Percentiles rank a stretch among this genome's conserved stretches.
Conservation (phyloP, 2,797 vertebrate genomes). For the Mionectes olivaceus region DNA sequence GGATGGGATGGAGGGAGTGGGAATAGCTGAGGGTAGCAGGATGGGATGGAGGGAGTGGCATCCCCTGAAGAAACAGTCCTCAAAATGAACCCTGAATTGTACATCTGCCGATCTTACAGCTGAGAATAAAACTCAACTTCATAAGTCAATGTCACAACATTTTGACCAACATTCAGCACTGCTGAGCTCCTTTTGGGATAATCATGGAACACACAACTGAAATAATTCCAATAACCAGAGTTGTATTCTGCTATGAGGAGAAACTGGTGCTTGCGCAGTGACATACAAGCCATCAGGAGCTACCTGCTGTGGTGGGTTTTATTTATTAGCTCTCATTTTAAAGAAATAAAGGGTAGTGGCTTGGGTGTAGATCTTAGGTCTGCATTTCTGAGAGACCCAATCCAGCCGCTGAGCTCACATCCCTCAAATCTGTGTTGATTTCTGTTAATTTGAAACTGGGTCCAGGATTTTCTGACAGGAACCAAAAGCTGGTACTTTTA, state of each 20-base stretch:
- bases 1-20: too few relatives aligned
- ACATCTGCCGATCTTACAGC: fast-evolving
- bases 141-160: fast-evolving
- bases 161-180: too few relatives aligned
- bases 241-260: not conserved
- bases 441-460: not conserved
- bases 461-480: not conserved
- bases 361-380: not conserved
- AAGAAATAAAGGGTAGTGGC: not conserved
- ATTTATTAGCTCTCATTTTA: not conserved
- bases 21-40: too few relatives aligned
- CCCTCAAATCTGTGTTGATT: not conserved
- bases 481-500: not conserved
- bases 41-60: too few relatives aligned
- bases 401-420: not conserved
- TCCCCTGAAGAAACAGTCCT: not conserved
- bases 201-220: fast-evolving
- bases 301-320: fast-evolving
- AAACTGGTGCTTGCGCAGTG: not conserved
- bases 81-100: not conserved
- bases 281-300: not conserved
- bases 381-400: fast-evolving
- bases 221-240: not conserved
- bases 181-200: fast-evolving
- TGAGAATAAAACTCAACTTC: fast-evolving